A percentile compares a stretch with the other conserved stretches of the same genome.
Conservation (phyloP, 1,140 invertebrate genomes). For the Drosophila serrata region DNA sequence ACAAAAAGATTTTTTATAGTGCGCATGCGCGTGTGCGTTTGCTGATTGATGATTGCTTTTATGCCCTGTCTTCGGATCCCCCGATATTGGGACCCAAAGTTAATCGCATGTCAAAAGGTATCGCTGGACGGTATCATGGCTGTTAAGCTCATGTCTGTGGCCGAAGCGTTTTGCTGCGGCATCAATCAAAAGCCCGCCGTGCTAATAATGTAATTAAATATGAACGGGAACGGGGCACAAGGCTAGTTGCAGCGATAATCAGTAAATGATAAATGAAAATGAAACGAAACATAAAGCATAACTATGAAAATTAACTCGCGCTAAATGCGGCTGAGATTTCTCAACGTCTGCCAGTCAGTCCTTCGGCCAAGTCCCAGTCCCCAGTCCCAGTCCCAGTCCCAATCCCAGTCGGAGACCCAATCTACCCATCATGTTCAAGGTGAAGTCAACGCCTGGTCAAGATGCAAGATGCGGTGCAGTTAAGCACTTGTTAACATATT, state of each 20-base stretch:
- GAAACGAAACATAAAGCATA: slow-evolving; percentile 79
- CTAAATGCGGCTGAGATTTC: slow-evolving; percentile 64
- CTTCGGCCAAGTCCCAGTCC: slow-evolving; percentile 4
- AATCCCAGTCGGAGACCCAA: not conserved
- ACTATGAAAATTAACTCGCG: slow-evolving; percentile 76
- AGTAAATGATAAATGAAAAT: slow-evolving; percentile 80
- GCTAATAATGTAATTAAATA: slow-evolving; percentile 84
- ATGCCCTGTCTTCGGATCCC: slow-evolving; percentile 37
- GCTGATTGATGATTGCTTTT: slow-evolving; percentile 81
- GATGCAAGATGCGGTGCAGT: slow-evolving; percentile 55
- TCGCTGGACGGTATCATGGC: slow-evolving; percentile 25
- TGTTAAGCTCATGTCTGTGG: slow-evolving; percentile 43
- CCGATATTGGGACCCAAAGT: slow-evolving; percentile 3
- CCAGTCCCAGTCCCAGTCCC: not conserved
- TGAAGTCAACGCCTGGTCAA: slow-evolving; percentile 72
- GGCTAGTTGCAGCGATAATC: slow-evolving; percentile 75
- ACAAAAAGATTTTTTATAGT: slow-evolving; percentile 72
- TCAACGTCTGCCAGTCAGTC: slow-evolving; percentile 31
- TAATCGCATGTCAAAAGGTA: slow-evolving; percentile 31
- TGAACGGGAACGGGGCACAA: slow-evolving; percentile 49
- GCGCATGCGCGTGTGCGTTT: slow-evolving; percentile 72
- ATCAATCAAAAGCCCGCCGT: slow-evolving; percentile 74
- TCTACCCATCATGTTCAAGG: slow-evolving; percentile 48
- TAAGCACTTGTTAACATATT: slow-evolving; percentile 84
- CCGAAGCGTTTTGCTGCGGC: slow-evolving; percentile 73